Evolutionary conservation across 2,113 vertebrate species (phyloP).

Genomic region (Proteles cristata): DNA sequence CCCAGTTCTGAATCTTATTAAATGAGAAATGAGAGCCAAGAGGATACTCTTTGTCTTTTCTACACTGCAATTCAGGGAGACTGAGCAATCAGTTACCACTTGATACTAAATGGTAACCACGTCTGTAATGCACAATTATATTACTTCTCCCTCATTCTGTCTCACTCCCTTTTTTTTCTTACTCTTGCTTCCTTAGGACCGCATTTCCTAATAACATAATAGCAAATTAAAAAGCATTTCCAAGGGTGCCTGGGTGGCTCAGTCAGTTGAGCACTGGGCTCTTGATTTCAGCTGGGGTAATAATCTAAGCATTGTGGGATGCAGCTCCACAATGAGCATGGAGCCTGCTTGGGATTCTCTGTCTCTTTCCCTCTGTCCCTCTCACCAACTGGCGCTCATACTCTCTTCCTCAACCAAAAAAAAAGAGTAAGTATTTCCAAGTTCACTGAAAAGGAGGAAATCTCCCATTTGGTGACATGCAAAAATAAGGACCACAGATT

Average conservation of each 20-base stretch:
- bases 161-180: neutral
- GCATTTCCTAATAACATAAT: neutral
- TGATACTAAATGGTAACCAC: slow-evolving; percentile 20
- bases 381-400: too few relatives aligned
- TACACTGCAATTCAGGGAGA: neutral
- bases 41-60: neutral
- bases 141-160: neutral
- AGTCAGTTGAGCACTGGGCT: too few relatives aligned
- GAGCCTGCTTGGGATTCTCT: too few relatives aligned
- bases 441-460: neutral
- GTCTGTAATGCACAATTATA: neutral
- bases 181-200: neutral
- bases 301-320: too few relatives aligned
- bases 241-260: too few relatives aligned
- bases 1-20: neutral
- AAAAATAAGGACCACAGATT: neutral
- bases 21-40: neutral
- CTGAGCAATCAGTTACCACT: neutral
- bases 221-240: slow-evolving; percentile 39
- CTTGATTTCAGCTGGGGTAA: too few relatives aligned
- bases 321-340: too few relatives aligned
- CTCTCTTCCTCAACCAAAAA: too few relatives aligned
- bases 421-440: neutral
- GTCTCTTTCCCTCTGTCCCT: too few relatives aligned
- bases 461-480: neutral